phyloP scores from a whole-genome alignment of 2,888 invertebrate species.

The Synergus itoensis region DNA sequence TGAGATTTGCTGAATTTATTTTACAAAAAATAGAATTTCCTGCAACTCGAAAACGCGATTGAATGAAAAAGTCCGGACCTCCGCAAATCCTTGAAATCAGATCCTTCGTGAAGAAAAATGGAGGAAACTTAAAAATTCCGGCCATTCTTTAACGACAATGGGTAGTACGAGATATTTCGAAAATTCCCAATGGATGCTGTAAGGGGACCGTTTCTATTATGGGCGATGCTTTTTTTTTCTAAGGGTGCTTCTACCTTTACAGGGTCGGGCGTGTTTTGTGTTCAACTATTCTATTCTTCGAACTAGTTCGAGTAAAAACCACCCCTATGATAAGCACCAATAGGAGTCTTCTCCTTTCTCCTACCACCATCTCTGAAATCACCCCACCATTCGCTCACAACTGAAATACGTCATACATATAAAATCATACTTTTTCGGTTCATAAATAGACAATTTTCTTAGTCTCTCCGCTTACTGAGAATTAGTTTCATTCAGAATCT shows the following conservation, averaged over 20 bases:
- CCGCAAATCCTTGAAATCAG: constrained; percentile 52
- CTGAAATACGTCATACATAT: constrained; percentile 46
- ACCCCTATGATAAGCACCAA: constrained; percentile 74
- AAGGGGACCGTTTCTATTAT: constrained; percentile 70
- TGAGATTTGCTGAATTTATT: background rate
- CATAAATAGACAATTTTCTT: constrained; percentile 47
- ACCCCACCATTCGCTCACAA: constrained; percentile 50
- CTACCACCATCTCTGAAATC: constrained; percentile 53
- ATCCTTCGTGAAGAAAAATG: constrained; percentile 61
- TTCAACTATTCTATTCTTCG: constrained; percentile 68
- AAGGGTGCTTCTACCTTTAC: constrained; percentile 56
- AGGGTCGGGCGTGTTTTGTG: constrained; percentile 61
- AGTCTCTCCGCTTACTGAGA: constrained; percentile 32
- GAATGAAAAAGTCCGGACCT: background rate
- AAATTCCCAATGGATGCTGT: constrained; percentile 70
- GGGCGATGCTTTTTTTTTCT: constrained; percentile 63
- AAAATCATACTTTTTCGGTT: constrained; percentile 51
- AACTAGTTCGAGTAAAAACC: constrained; percentile 73
- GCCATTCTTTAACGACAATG: constrained; percentile 69
- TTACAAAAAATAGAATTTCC: background rate
- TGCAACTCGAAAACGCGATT: background rate
- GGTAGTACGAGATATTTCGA: constrained; percentile 68
- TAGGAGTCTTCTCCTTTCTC: constrained; percentile 64
- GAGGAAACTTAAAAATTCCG: constrained; percentile 66
- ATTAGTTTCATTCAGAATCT: constrained; percentile 21